Base-by-base conservation (phyloP, 1,140 invertebrate species). In the Drosophila subobscura region DNA sequence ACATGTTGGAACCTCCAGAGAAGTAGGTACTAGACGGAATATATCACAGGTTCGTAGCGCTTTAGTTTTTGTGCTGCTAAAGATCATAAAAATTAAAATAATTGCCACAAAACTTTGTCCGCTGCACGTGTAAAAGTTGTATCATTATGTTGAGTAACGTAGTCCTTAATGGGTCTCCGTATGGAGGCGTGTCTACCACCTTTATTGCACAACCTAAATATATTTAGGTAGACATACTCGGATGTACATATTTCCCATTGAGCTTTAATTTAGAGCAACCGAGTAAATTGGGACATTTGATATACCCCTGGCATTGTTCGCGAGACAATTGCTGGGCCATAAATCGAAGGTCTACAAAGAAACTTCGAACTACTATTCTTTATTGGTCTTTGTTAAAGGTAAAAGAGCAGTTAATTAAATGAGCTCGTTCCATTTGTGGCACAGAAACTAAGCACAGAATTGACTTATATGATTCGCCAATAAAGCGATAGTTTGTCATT, bases 1-100 rank as follows among this genome's bases (percentile, higher is more conserved):
- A 33, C 29, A 33, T 2, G 6, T 6, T 29, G 7, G 27, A 6
- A 29, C 2, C 27, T 6, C 6, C 6, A 8, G 2, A 33, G 29
- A 29, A 33, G 29, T 2, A 8, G 29, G 7, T 8, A 33, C 8
- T 3, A 3, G 29, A 8, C 8, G 29, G 8, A 1, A 33, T 3
- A 33, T 10, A 10, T 10, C 29, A 33, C 8, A 33, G 10, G 2
- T 33, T 7, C 10, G 29, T 10, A 33, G 10, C 3, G 29, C 29
- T 33, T 49, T 68, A 49, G 51, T 68, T 68, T 56, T 64, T 55
- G 51, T 73, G 58, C 58, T 52, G 10, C 50, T 23, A 75, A 54
- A 81, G 65, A 81, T 88, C 77, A 75, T 86, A 88, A 88, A 88
- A 88, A 88, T 88, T 86, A 86, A 86, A 86, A 88, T 86, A 74